Evolutionary conservation across 2,888 invertebrate species (phyloP).

Genomic region (Ophion costatus): DNA sequence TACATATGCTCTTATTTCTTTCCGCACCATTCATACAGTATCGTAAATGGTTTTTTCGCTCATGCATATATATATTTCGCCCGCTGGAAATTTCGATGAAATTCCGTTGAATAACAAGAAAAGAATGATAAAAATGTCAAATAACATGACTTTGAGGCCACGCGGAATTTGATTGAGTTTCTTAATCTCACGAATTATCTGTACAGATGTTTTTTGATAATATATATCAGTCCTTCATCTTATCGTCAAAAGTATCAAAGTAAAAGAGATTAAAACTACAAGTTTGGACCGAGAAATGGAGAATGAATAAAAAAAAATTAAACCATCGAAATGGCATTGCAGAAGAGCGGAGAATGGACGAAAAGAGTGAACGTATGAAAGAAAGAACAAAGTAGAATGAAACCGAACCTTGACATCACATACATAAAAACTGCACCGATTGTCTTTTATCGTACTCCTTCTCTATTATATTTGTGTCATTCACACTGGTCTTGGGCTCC

Average conservation of each 20-base stretch:
- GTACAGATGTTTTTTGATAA: too few species aligned
- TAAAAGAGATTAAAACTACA: background rate
- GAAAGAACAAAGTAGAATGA: slow-evolving; percentile 37
- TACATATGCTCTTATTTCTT: slow-evolving; percentile 27
- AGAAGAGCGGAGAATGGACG: slow-evolving; percentile 43
- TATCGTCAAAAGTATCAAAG: background rate
- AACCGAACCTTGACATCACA: slow-evolving; percentile 37
- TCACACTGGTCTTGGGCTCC: slow-evolving; percentile 84
- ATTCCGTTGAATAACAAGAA: slow-evolving; percentile 28
- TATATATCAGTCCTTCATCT: background rate
- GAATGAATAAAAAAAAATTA: slow-evolving; percentile 10
- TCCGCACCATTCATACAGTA: slow-evolving; percentile 35
- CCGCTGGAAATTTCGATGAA: slow-evolving; percentile 41
- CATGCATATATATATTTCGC: slow-evolving; percentile 45
- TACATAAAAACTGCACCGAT: slow-evolving; percentile 76
- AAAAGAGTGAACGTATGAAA: slow-evolving; percentile 46
- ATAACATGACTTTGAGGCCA: background rate
- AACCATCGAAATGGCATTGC: slow-evolving; percentile 13
- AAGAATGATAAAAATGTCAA: background rate
- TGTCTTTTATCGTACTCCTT: slow-evolving; percentile 83
- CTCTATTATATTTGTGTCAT: slow-evolving; percentile 84
- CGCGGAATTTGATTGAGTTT: too few species aligned
- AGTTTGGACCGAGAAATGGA: slow-evolving; percentile 18
- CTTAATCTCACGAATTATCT: too few species aligned
- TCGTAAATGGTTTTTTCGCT: slow-evolving; percentile 37